Evolutionary conservation across 2,113 vertebrate genomes (phyloP).

Genomic region (Corvus moneduloides): DNA sequence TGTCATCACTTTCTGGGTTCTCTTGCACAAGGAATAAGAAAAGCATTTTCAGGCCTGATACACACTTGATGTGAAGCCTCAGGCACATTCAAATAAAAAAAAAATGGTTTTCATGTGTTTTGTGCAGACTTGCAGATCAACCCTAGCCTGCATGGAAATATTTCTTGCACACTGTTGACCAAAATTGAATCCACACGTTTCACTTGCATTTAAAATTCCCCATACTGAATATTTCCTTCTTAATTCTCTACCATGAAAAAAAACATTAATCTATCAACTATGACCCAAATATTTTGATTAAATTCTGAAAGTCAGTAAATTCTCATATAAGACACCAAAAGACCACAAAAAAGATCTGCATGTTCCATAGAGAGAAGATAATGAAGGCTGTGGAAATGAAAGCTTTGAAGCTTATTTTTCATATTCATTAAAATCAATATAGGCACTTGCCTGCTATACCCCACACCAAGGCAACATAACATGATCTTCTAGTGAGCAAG

Average conservation of each 20-base stretch:
- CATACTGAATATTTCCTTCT: background rate
- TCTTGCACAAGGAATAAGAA: background rate
- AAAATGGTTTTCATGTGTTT: background rate
- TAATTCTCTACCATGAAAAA: background rate
- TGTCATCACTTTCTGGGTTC: background rate
- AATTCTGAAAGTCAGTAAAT: background rate
- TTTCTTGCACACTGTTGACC: background rate
- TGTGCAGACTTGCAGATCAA: background rate
- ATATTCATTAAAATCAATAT: background rate
- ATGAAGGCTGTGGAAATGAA: background rate
- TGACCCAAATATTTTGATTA: background rate
- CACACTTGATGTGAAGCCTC: background rate
- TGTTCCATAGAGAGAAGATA: background rate
- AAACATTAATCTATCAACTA: background rate
- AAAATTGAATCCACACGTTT: background rate
- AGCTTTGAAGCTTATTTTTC: conserved; percentile 12
- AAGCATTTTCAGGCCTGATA: background rate
- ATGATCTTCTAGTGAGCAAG: background rate
- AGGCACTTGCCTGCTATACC: background rate
- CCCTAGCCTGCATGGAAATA: background rate
- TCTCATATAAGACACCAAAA: background rate
- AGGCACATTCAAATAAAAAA: background rate
- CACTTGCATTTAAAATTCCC: background rate
- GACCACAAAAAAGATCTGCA: background rate
- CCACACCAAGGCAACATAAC: background rate